These are phyloP conservation scores for Brachymystax lenok DNA, from an alignment of 2,797 vertebrate genomes.

Conservation along the genomic window DNA sequence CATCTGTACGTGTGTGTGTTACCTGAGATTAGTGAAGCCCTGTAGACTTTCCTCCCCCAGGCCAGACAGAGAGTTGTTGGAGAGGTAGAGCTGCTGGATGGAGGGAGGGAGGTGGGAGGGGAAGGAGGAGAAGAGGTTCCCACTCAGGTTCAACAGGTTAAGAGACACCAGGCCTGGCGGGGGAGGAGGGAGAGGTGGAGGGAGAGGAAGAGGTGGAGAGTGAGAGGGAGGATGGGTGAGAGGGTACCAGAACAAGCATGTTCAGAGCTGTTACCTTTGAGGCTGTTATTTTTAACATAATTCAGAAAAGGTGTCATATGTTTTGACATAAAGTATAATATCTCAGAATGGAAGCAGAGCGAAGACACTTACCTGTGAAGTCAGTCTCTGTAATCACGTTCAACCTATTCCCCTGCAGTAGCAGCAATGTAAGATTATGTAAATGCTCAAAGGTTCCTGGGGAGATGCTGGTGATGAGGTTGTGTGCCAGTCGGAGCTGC, in stretches of 20 bases:
- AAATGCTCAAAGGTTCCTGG: conserved; percentile 63
- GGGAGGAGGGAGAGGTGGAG: conserved; percentile 8
- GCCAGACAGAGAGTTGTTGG: conserved; percentile 67
- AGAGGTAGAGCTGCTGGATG: conserved; percentile 78
- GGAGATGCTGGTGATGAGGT: conserved; percentile 70
- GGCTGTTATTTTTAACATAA: not conserved
- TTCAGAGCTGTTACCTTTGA: not conserved
- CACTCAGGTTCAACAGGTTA: conserved; percentile 73
- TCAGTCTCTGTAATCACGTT: conserved; percentile 62
- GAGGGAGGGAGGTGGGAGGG: conserved; percentile 71
- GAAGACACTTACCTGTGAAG: conserved; percentile 62
- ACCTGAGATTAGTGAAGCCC: conserved; percentile 56
- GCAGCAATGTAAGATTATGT: conserved; percentile 70
- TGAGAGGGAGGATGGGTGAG: not conserved
- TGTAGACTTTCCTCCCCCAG: conserved; percentile 64
- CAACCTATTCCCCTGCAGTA: conserved; percentile 79
- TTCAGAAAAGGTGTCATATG: not conserved
- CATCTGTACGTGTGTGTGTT: not conserved
- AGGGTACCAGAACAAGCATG: not conserved
- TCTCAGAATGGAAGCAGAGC: too few relatives aligned
- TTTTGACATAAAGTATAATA: not conserved
- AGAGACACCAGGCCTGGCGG: conserved; percentile 65
- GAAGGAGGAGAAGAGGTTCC: conserved; percentile 67
- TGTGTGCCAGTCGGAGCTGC: conserved; percentile 77
- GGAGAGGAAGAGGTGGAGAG: not conserved